phyloP scores from a whole-genome alignment of 2,797 vertebrate genomes.

The Sebastes itinus region DNA sequence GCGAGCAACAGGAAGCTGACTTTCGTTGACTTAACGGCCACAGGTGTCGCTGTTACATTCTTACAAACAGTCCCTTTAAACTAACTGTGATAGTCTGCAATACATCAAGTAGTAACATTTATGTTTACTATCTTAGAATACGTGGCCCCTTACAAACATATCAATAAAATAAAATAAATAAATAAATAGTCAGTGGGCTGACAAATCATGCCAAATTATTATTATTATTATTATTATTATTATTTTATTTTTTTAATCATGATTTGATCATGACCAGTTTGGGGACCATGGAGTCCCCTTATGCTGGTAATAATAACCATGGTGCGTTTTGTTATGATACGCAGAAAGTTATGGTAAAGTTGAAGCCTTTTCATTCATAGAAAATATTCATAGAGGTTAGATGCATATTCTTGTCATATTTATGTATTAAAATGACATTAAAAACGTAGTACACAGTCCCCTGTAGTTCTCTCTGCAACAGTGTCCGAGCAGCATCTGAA shows the following conservation, averaged over 20 bases:
- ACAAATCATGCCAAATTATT: not conserved
- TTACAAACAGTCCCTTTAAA: not conserved
- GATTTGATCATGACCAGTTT: not conserved
- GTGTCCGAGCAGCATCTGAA: conserved; percentile 46
- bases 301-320: not conserved
- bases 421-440: not conserved
- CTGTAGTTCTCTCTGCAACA: not conserved
- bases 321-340: not conserved
- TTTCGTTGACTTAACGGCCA: too few species aligned
- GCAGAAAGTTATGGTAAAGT: not conserved
- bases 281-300: not conserved
- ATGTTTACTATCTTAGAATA: not conserved
- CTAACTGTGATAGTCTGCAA: not conserved
- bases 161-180: not conserved
- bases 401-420: not conserved
- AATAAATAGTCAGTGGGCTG: not conserved
- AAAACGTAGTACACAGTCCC: not conserved
- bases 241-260: not conserved
- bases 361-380: not conserved
- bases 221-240: too few species aligned
- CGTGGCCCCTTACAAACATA: not conserved
- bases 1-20: too few species aligned
- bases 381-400: not conserved
- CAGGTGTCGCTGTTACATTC: too few species aligned
- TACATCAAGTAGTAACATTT: not conserved